phyloP scores from a whole-genome alignment of 2,113 vertebrate species.

The Plecotus auritus region DNA sequence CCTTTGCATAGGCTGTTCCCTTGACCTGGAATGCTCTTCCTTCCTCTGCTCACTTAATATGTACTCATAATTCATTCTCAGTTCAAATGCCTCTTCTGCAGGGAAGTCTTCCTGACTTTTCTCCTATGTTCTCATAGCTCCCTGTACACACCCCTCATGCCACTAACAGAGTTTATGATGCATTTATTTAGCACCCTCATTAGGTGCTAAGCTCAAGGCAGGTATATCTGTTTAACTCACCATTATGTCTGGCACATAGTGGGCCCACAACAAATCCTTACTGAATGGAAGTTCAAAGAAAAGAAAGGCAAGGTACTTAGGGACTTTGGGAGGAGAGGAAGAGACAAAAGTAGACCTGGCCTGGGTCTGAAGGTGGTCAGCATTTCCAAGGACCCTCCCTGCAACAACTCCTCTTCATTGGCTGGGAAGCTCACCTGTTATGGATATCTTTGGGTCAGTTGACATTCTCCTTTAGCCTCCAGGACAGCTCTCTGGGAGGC shows the following conservation, averaged over 20 bases:
- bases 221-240: background rate
- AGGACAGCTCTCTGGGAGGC: background rate
- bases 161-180: background rate
- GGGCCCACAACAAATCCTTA: background rate
- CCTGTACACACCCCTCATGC: accelerated
- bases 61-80: background rate
- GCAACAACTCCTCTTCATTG: background rate
- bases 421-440: background rate
- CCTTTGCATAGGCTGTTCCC: background rate
- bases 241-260: background rate
- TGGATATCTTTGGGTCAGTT: background rate
- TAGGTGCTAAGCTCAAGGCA: background rate
- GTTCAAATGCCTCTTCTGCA: background rate
- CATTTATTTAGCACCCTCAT: background rate
- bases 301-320: background rate
- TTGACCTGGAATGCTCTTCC: background rate
- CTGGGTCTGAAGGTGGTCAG: background rate
- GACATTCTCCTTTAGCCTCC: background rate
- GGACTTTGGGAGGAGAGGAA: background rate
- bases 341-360: background rate
- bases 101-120: background rate
- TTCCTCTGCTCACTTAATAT: background rate
- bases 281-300: background rate
- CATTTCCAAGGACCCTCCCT: background rate
- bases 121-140: background rate